phyloP scores from a whole-genome alignment of 2,797 vertebrate genomes.

The Micrastur ruficollis region DNA sequence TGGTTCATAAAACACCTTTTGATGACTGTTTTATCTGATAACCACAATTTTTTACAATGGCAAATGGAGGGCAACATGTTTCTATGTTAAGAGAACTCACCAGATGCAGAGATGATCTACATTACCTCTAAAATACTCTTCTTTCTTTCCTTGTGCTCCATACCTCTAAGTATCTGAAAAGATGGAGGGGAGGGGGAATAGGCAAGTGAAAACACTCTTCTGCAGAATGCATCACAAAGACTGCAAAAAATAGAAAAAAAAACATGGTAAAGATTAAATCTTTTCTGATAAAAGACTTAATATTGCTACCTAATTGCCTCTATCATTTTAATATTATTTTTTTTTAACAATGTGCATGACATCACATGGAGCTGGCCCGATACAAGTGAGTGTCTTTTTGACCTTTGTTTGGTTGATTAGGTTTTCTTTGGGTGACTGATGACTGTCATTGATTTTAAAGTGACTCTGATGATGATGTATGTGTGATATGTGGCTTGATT shows the following conservation, averaged over 20 bases:
- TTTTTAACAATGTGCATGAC: neutral
- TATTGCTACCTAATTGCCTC: neutral
- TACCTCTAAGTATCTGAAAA: neutral
- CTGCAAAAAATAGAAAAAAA: neutral
- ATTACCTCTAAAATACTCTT: neutral
- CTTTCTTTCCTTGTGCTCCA: neutral
- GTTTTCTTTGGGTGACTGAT: constrained; percentile 20
- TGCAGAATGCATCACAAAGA: neutral
- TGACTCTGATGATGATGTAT: constrained; percentile 1
- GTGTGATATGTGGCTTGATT: neutral
- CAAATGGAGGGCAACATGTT: neutral
- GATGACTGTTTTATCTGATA: neutral
- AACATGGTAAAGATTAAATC: neutral
- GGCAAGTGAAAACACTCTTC: neutral
- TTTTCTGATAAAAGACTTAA: neutral
- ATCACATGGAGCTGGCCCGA: neutral
- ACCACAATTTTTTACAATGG: neutral
- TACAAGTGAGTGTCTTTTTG: neutral
- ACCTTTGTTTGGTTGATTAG: neutral
- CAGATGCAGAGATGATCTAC: neutral
- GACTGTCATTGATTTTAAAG: constrained; percentile 22
- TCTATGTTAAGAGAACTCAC: neutral
- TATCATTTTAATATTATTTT: neutral
- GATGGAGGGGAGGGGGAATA: rapidly evolving
- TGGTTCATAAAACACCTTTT: neutral